phyloP scores from a whole-genome alignment of 1,140 invertebrate genomes.

The Halesus radiatus region DNA sequence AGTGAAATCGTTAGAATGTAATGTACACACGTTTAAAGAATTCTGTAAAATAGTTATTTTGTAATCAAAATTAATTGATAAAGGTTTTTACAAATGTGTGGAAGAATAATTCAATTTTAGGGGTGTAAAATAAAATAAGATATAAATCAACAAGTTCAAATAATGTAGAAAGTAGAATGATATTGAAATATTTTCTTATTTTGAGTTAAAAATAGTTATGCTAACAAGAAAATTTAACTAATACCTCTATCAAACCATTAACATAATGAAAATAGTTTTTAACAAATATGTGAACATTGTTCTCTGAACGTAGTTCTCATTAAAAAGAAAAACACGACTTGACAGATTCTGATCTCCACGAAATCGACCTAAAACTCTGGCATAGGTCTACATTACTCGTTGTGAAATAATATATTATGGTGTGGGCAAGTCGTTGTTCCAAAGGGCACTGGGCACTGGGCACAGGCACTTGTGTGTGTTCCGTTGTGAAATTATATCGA shows the following conservation, averaged over 20 bases:
- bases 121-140: background rate
- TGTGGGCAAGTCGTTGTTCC: background rate
- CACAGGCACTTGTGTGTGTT: too few relatives aligned
- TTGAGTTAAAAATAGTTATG: background rate
- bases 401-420: slow-evolving; percentile 15
- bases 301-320: background rate
- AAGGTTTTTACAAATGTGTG: background rate
- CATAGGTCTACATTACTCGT: slow-evolving; percentile 24
- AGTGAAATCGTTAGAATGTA: too few relatives aligned
- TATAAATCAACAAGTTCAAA: background rate
- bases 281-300: too few relatives aligned
- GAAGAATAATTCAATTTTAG: background rate
- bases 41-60: background rate
- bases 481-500: slow-evolving; percentile 30
- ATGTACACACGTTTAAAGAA: too few relatives aligned
- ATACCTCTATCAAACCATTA: too few relatives aligned
- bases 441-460: slow-evolving; percentile 30
- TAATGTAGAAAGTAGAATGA: too few relatives aligned
- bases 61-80: background rate
- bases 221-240: background rate
- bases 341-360: slow-evolving; percentile 22
- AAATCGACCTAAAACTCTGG: slow-evolving; percentile 29
- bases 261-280: too few relatives aligned
- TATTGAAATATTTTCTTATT: background rate
- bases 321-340: background rate